Conservation (phyloP, 2,888 invertebrate genomes). For the Lysandra bellargus region DNA sequence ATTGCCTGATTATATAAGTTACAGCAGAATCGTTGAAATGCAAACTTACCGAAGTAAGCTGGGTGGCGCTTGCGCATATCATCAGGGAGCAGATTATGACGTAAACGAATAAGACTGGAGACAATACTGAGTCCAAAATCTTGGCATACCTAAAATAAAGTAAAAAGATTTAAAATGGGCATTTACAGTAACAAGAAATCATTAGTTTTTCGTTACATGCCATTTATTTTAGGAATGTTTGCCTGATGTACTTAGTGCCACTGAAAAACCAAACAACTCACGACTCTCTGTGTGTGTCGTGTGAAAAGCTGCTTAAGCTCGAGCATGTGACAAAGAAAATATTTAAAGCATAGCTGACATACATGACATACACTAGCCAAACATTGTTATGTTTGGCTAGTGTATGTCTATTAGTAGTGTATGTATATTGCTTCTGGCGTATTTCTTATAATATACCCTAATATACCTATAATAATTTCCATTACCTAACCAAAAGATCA, state of each 20-base stretch:
- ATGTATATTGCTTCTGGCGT: not conserved
- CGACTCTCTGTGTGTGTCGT: no score
- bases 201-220: not conserved
- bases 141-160: conserved; percentile 58
- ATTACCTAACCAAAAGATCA: conserved; percentile 56
- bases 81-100: conserved; percentile 72
- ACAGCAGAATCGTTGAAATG: no score
- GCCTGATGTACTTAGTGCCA: no score
- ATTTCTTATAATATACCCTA: not conserved
- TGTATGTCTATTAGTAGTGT: no score
- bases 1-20: no score
- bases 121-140: conserved; percentile 60
- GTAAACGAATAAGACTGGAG: conserved; percentile 72
- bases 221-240: no score
- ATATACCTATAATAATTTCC: not conserved
- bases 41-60: conserved; percentile 58
- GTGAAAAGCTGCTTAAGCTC: no score
- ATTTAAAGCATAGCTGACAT: no score
- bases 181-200: not conserved
- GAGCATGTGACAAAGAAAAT: no score
- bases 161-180: not conserved
- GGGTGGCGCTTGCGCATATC: conserved; percentile 70
- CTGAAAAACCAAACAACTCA: no score
- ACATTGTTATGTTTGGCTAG: no score
- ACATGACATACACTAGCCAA: not conserved